phyloP scores from a whole-genome alignment of 2,797 vertebrate genomes.

The Hemibagrus guttatus region DNA sequence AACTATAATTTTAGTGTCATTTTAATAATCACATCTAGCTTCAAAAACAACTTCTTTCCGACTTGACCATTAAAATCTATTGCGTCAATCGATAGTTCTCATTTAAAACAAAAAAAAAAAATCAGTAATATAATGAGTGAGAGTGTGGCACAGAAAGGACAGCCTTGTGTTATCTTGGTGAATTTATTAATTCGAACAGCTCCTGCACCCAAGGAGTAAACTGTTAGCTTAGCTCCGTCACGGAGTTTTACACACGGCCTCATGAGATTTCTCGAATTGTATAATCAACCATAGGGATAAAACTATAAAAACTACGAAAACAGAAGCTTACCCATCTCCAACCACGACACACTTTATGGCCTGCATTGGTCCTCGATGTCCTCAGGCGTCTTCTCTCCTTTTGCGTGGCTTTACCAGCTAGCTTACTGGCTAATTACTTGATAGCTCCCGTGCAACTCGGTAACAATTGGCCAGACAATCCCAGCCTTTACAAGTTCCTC shows the following conservation, averaged over 20 bases:
- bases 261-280: neutral
- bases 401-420: neutral
- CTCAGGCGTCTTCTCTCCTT: constrained; percentile 16
- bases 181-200: neutral
- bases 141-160: neutral
- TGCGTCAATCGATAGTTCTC: no score
- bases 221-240: neutral
- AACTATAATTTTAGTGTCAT: neutral
- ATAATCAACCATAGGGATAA: neutral
- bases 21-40: neutral
- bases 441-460: constrained; percentile 54
- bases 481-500: neutral
- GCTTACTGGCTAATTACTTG: constrained; percentile 63
- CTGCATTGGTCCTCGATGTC: constrained; percentile 83
- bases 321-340: constrained; percentile 89
- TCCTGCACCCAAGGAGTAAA: neutral
- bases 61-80: neutral
- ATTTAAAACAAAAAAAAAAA: neutral
- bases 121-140: neutral
- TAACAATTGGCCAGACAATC: constrained; percentile 15
- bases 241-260: constrained; percentile 1
- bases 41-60: neutral
- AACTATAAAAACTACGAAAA: neutral
- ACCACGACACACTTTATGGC: constrained; percentile 99
- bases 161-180: neutral